Conservation (phyloP, 2,888 invertebrate species). For the Euspilapteryx auroguttella region DNA sequence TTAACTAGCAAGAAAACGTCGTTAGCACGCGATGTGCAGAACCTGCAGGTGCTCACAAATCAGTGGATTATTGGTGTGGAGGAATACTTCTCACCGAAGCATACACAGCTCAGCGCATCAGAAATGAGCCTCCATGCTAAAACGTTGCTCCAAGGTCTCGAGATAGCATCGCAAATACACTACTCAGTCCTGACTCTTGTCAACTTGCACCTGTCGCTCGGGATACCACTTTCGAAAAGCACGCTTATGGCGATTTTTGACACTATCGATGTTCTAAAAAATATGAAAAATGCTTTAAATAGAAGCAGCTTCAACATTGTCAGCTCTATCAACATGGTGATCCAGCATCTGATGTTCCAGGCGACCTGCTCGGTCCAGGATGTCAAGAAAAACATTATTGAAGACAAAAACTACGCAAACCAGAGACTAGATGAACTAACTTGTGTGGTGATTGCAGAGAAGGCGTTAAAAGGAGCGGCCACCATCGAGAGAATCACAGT, state of each 20-base stretch:
- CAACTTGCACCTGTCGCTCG: constrained; percentile 70
- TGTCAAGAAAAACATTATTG: constrained; percentile 69
- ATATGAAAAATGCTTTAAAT: constrained; percentile 71
- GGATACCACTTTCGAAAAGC: constrained; percentile 76
- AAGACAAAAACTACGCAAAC: constrained; percentile 66
- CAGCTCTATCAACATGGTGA: constrained; percentile 72
- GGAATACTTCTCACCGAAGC: constrained; percentile 28
- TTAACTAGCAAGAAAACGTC: constrained; percentile 59
- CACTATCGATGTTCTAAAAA: constrained; percentile 79
- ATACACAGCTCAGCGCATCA: constrained; percentile 35
- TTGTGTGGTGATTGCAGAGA: constrained; percentile 73
- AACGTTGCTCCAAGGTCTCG: constrained; percentile 59
- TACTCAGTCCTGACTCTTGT: constrained; percentile 56
- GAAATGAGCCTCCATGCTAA: constrained; percentile 46
- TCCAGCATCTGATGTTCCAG: constrained; percentile 80
- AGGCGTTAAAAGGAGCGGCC: constrained; percentile 65
- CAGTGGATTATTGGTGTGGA: constrained; percentile 41
- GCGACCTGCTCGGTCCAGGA: constrained; percentile 66
- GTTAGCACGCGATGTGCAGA: constrained; percentile 65
- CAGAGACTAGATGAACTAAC: constrained; percentile 72
- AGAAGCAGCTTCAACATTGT: constrained; percentile 70
- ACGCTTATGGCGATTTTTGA: constrained; percentile 76
- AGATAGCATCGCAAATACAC: constrained; percentile 68
- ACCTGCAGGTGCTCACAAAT: constrained; percentile 24
- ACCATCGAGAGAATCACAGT: constrained; percentile 67